Conservation (phyloP, 2,888 invertebrate genomes). For the Tridacna crocea region DNA sequence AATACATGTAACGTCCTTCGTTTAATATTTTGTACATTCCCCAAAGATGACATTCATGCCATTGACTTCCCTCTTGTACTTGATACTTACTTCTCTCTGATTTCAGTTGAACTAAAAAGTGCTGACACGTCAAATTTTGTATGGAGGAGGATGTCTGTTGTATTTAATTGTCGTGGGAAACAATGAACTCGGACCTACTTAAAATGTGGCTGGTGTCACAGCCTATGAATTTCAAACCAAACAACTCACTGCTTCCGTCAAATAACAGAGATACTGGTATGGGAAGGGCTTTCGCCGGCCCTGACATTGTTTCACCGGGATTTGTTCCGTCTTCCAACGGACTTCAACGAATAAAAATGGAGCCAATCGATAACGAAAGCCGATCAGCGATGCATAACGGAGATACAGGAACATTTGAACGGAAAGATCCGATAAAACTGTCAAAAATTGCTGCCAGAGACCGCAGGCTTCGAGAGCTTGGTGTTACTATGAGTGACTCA, state of each 20-base stretch:
- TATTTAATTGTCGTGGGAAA: background rate
- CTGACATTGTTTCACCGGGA: background rate
- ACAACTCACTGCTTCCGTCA: background rate
- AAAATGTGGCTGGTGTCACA: conserved; percentile 2
- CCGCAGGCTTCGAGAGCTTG: background rate
- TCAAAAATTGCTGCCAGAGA: background rate
- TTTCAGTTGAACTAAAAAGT: no score
- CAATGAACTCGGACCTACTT: background rate
- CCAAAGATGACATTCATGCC: no score
- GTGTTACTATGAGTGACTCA: background rate
- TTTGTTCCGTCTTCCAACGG: background rate
- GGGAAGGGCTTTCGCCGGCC: background rate
- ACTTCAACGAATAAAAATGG: background rate
- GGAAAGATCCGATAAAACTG: background rate
- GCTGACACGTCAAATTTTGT: no score
- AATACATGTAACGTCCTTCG: no score
- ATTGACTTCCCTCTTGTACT: no score
- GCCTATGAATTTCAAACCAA: background rate
- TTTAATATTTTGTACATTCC: no score
- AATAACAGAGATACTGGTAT: background rate
- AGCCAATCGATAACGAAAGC: conserved; percentile 5
- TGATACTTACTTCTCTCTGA: no score
- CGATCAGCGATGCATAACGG: background rate
- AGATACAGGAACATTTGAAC: background rate
- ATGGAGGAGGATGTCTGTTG: no score